A percentile compares a stretch with the other conserved stretches of the same genome.
These are phyloP conservation scores for Hyalella azteca DNA, from an alignment of 2,888 invertebrate genomes.

Conservation along the genomic window DNA sequence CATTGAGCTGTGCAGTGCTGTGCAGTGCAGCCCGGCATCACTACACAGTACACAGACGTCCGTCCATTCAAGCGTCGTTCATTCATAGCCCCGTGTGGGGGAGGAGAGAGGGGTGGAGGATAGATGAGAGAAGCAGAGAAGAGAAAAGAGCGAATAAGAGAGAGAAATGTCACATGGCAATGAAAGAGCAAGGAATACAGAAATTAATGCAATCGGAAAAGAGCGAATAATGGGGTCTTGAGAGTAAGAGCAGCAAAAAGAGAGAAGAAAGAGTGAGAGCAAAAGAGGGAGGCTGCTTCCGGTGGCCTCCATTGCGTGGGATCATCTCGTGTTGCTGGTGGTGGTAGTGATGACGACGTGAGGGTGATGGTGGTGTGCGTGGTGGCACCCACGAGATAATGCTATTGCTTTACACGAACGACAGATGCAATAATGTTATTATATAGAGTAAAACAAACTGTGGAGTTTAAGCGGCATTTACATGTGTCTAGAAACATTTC, in stretches of 20 bases:
- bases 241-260: neutral
- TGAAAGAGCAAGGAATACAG: neutral
- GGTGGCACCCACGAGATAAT: neutral
- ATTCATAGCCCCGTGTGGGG: too few relatives aligned
- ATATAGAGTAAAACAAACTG: too few relatives aligned
- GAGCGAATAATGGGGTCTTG: neutral
- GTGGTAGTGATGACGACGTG: neutral
- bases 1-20: neutral
- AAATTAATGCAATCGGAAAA: neutral
- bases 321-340: neutral
- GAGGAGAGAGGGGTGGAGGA: neutral
- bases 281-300: neutral
- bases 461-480: too few relatives aligned
- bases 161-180: neutral
- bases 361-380: neutral
- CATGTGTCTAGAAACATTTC: too few relatives aligned
- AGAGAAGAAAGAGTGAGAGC: neutral
- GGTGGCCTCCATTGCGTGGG: constrained; percentile 10
- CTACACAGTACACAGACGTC: neutral
- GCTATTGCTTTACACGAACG: neutral
- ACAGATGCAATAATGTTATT: too few relatives aligned
- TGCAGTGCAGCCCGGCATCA: neutral
- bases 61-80: neutral
- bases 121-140: neutral
- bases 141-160: neutral